These are phyloP conservation scores for Zoroaster sp. DNA, from an alignment of 53 echinoderm and acorn worm genomes.

Conservation along the genomic window DNA sequence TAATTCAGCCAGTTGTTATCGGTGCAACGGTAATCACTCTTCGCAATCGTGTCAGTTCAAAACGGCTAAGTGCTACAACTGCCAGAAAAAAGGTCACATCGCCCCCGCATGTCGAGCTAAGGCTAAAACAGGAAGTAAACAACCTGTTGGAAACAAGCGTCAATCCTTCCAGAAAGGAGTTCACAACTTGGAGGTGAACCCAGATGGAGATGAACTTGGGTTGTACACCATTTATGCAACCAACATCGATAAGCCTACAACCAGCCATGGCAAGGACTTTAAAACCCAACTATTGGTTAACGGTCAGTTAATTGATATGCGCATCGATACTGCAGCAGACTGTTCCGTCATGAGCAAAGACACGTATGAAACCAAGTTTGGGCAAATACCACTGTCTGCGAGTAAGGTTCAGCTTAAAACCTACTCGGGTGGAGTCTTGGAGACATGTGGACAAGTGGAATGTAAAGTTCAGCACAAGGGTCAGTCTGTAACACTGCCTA, in stretches of 20 bases:
- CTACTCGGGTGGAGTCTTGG: slow-evolving; percentile 50
- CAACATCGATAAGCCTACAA: not conserved
- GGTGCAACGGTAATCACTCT: slow-evolving; percentile 25
- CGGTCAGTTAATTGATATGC: not conserved
- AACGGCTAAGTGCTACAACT: slow-evolving; percentile 51
- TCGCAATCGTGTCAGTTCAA: slow-evolving; percentile 10
- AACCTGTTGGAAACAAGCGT: not conserved
- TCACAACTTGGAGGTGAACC: not conserved
- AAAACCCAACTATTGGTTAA: not conserved
- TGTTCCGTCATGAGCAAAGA: slow-evolving; percentile 22
- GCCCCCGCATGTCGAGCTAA: not conserved
- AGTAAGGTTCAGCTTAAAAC: slow-evolving; percentile 31
- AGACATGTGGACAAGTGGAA: slow-evolving; percentile 48
- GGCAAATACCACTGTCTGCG: not conserved
- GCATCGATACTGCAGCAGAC: slow-evolving; percentile 17
- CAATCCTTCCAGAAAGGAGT: not conserved
- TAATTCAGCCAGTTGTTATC: slow-evolving; percentile 28
- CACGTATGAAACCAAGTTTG: slow-evolving; percentile 37
- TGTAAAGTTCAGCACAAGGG: slow-evolving; percentile 29
- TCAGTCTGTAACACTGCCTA: slow-evolving; percentile 4
- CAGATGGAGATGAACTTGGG: not conserved
- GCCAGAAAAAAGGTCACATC: slow-evolving; percentile 21
- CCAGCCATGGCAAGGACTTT: not conserved
- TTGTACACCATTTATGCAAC: not conserved
- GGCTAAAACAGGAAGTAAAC: not conserved